These are phyloP conservation scores for Egretta garzetta DNA, from an alignment of 2,113 vertebrate genomes.

Conservation along the genomic window DNA sequence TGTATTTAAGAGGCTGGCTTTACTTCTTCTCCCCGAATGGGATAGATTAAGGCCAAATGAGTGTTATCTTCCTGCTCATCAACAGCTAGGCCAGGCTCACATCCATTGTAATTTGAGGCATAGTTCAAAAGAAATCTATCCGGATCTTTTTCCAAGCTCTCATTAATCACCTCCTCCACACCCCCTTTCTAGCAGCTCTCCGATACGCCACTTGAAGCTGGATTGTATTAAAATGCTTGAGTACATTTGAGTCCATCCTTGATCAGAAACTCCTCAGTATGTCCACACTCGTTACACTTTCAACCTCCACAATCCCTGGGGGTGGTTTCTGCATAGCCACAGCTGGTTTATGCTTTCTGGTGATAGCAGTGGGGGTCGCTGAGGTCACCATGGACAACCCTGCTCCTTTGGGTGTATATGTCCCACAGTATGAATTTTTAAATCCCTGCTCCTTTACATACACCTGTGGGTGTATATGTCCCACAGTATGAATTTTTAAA, in stretches of 20 bases:
- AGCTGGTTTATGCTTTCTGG: not conserved
- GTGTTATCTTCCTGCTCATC: conserved; percentile 21
- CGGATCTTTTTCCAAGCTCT: not conserved
- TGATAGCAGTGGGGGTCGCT: not conserved
- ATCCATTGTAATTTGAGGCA: conserved; percentile 19
- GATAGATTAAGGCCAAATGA: conserved; percentile 36
- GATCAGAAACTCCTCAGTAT: not conserved
- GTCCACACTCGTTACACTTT: not conserved
- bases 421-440: not conserved
- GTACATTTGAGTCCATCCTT: not conserved
- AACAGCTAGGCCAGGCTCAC: not conserved
- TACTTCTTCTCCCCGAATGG: not conserved
- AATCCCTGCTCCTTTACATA: not conserved
- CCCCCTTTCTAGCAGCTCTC: not conserved
- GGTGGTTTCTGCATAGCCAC: not conserved
- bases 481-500: not conserved
- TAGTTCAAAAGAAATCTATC: conserved; percentile 25
- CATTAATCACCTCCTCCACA: conserved; percentile 3
- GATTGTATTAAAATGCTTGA: not conserved
- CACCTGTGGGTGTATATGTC: rapidly evolving
- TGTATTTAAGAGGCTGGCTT: not conserved
- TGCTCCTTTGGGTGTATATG: not conserved
- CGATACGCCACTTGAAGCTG: not conserved
- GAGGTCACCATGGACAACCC: not conserved
- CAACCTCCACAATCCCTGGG: not conserved